Percentiles rank a stretch among this genome's conserved stretches.
phyloP scores from a whole-genome alignment of 2,888 invertebrate genomes.

The Tryphoninae sp. region DNA sequence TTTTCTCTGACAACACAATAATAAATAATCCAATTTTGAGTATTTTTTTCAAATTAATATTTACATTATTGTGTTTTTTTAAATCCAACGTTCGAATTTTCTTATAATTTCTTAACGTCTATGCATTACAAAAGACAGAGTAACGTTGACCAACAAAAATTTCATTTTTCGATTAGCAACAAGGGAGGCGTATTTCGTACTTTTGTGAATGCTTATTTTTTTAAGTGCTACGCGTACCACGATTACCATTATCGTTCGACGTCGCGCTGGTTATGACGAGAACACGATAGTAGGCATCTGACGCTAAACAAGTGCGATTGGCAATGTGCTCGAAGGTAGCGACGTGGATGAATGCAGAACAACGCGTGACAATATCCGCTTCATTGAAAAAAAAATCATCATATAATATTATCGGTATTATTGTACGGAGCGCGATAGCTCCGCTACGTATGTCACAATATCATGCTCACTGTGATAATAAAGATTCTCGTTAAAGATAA shows the following conservation, averaged over 20 bases:
- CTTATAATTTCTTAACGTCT: neutral
- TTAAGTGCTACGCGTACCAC: neutral
- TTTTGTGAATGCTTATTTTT: neutral
- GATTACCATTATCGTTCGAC: constrained; percentile 4
- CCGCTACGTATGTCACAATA: neutral
- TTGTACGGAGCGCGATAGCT: constrained; percentile 8
- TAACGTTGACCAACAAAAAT: no score
- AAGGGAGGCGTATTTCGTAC: neutral
- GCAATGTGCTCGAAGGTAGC: constrained; percentile 3
- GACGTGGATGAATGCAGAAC: neutral
- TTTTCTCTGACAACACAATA: no score
- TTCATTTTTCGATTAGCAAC: neutral
- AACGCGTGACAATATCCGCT: neutral
- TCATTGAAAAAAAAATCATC: neutral
- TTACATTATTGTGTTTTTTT: no score
- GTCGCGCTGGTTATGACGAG: neutral
- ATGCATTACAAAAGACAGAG: neutral
- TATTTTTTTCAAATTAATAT: no score
- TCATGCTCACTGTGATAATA: neutral
- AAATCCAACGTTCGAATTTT: no score
- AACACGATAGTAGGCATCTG: constrained; percentile 13
- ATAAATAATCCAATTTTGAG: no score
- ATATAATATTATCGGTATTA: neutral
- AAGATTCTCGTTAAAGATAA: neutral
- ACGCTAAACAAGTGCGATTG: constrained; percentile 1